A percentile compares a stretch with the other conserved stretches of the same genome.
phyloP scores from a whole-genome alignment of 2,888 invertebrate genomes.

The Acanthosepion lycidas region DNA sequence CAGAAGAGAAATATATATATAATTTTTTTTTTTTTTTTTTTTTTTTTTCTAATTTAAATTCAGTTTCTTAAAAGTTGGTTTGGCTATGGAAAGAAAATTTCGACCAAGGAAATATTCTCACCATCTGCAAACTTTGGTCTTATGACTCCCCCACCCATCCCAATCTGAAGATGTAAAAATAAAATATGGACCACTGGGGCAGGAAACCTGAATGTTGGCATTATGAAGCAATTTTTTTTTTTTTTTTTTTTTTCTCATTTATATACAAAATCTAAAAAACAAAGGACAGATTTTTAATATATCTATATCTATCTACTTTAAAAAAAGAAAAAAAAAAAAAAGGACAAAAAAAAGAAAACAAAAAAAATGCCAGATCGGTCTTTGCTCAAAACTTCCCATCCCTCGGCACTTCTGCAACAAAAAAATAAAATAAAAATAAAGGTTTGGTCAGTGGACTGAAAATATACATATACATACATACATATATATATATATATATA shows the following conservation, averaged over 20 bases:
- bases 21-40: background rate
- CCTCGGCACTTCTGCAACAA: background rate
- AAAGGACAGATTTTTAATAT: background rate
- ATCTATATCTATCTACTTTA: background rate
- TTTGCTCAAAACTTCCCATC: conserved; percentile 18
- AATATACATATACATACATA: too few species aligned
- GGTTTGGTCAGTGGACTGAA: too few species aligned
- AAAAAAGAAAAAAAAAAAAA: background rate
- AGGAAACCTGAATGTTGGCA: background rate
- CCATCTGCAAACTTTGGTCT: background rate
- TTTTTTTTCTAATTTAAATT: background rate
- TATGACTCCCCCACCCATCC: too few species aligned
- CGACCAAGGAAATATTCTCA: background rate
- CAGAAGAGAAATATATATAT: too few species aligned
- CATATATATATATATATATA: too few species aligned
- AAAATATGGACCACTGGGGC: background rate
- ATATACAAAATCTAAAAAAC: background rate
- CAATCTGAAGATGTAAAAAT: background rate
- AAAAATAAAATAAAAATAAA: background rate
- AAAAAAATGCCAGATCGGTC: background rate
- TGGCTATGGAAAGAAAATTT: background rate
- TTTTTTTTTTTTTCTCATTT: background rate
- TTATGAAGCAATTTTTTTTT: background rate
- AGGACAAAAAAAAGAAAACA: background rate
- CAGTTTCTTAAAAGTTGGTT: background rate